Percentiles rank a stretch among this genome's conserved stretches.
These are phyloP conservation scores for Hyalella azteca DNA, from an alignment of 2,888 invertebrate genomes.

Conservation along the genomic window DNA sequence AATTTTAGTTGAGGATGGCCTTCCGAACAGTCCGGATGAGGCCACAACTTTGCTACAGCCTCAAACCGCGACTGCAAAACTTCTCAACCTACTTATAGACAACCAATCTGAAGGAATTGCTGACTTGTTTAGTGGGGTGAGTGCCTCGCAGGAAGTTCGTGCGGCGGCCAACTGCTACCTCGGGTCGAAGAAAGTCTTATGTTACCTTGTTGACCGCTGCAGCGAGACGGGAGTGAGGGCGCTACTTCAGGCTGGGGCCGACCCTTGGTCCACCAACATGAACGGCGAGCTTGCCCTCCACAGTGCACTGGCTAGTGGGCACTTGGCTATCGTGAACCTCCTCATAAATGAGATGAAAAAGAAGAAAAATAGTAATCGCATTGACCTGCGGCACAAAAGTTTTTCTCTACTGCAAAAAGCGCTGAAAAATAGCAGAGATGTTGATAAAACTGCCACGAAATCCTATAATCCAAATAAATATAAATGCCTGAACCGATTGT, in stretches of 20 bases:
- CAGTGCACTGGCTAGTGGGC: slow-evolving; percentile 46
- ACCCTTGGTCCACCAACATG: slow-evolving; percentile 42
- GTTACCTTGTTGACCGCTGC: slow-evolving; percentile 37
- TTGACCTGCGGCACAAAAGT: slow-evolving; percentile 45
- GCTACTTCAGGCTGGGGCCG: slow-evolving; percentile 44
- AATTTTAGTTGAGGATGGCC: background rate
- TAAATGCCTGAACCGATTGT: slow-evolving; percentile 45
- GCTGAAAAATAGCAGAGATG: slow-evolving; percentile 40
- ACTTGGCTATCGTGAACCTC: slow-evolving; percentile 37
- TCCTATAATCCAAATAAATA: slow-evolving; percentile 31
- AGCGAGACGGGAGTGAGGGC: slow-evolving; percentile 38
- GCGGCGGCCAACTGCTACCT: slow-evolving; percentile 41
- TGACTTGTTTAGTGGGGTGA: slow-evolving; percentile 11
- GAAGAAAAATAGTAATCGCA: background rate
- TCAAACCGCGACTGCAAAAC: slow-evolving; percentile 43
- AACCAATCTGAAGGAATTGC: slow-evolving; percentile 9
- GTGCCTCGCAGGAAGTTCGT: slow-evolving; percentile 32
- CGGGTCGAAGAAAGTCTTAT: slow-evolving; percentile 47
- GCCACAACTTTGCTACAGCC: background rate
- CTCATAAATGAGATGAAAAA: slow-evolving; percentile 50
- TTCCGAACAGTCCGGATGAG: background rate
- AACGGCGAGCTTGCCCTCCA: slow-evolving; percentile 49
- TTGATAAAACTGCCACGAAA: background rate
- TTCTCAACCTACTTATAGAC: slow-evolving; percentile 47
- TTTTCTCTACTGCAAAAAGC: slow-evolving; percentile 44